Evolutionary conservation across 2,888 invertebrate species (phyloP).

Genomic region (Perizoma flavofasciatum): DNA sequence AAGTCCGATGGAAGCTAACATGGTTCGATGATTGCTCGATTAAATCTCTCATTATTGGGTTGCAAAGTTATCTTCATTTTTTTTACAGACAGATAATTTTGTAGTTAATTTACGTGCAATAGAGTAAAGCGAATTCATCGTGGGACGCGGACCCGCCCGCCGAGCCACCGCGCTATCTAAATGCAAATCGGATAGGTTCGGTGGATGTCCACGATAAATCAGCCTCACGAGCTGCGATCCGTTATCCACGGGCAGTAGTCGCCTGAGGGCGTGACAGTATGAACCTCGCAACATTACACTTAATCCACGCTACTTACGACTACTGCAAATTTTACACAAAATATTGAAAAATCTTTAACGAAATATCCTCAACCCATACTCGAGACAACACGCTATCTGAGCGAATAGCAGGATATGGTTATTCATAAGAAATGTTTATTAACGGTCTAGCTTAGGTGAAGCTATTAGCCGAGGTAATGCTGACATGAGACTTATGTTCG

Average conservation of each 20-base stretch:
- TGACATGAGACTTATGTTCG: conserved; percentile 50
- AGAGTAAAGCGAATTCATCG: conserved; percentile 59
- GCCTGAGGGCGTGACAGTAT: conserved; percentile 50
- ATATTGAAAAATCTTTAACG: neutral
- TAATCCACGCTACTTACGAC: conserved; percentile 16
- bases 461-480: conserved; percentile 48
- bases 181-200: conserved; percentile 83
- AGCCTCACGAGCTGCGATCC: conserved; percentile 64
- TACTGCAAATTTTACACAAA: conserved; percentile 2
- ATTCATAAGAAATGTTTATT: conserved; percentile 23
- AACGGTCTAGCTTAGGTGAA: conserved; percentile 34
- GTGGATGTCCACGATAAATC: conserved; percentile 80
- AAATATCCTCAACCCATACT: conserved; percentile 1
- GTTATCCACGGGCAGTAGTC: conserved; percentile 58
- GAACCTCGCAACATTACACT: conserved; percentile 34
- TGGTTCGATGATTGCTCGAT: conserved; percentile 55
- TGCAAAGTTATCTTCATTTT: conserved; percentile 52
- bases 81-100: conserved; percentile 66
- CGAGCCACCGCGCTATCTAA: conserved; percentile 73
- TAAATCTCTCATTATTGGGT: conserved; percentile 64
- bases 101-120: conserved; percentile 75
- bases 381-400: neutral
- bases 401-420: conserved; percentile 12
- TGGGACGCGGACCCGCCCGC: conserved; percentile 46
- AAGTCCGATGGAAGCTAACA: conserved; percentile 43